Base-by-base conservation (phyloP, 30 jellyfish, hydroid and myxozoan species). In the Hydractinia symbiolongicarpus region DNA sequence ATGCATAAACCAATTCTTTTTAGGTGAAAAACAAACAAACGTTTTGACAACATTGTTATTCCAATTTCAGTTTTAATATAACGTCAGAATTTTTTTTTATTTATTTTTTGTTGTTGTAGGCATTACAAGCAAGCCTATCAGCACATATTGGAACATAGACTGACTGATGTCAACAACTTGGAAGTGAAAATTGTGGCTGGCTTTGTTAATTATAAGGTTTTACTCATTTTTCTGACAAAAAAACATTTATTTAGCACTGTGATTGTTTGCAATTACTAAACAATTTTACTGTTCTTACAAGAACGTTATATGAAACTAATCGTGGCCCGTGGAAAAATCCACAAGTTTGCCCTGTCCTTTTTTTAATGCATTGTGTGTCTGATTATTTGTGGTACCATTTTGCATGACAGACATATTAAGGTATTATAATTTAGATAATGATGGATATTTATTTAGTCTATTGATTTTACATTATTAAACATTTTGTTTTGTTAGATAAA, bases 141-240 rank as follows among this genome's bases (percentile, higher is more conserved):
- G 70, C 89, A 84, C 69, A 15, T 91, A 61, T 87, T 91, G 64
- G 98, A 91, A 61, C 94, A 86, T 13, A 86, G 92, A 57, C 84
- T 91, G 53, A 91, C 98, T 0, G 98, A 91, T 83, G 95, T 91
- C 56, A 91, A 91, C 67, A 91, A 91, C 81, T 72, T 86, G 62
- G 98, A 91, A 86, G 96, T 91, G 50, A 91, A 91, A 83, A 79
- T 91, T 20, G 92, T 79, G 55, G 91, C 95, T 50, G 98, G 98
- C 6, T 91, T 86, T 79, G 74, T 91, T 56, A 86, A 81, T 60
- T 91, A 91, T 82, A 91, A 91, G 89, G 98, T 86, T 60, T 58
- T 13, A 4, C 2, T 30, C 44, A 30, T 30, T 30, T 30, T 30
- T 30, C 44, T 30, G 44, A 30, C 44, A 2, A 30, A 30, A 30